A percentile compares a stretch with the other conserved stretches of the same genome.
Conservation (phyloP, 2,113 vertebrate species). For the Cyrtonyx montezumae region DNA sequence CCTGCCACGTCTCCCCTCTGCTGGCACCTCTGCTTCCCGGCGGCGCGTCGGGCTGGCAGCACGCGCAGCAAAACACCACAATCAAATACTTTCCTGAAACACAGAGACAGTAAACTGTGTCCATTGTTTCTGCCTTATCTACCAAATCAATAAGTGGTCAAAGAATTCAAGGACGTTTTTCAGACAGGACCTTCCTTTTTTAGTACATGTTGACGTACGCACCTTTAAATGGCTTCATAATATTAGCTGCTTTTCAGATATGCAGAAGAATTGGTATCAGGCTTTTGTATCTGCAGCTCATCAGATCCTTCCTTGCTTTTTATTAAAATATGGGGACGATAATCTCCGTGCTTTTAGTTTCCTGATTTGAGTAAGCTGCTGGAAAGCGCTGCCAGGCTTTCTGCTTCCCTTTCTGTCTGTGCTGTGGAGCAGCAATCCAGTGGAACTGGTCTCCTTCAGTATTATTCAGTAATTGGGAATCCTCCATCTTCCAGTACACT, state of each 20-base stretch:
- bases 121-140: conserved; percentile 67
- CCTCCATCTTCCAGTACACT: background rate
- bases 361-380: background rate
- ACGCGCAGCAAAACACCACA: background rate
- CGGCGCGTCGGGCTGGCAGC: background rate
- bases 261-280: conserved; percentile 6
- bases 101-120: background rate
- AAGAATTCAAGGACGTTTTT: conserved; percentile 66
- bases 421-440: background rate
- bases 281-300: background rate
- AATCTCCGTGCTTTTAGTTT: conserved; percentile 26
- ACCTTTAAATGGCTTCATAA: conserved; percentile 30
- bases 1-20: background rate
- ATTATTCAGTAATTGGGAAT: background rate
- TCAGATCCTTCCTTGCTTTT: conserved; percentile 35
- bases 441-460: background rate
- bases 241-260: background rate
- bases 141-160: conserved; percentile 16
- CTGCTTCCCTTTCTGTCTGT: conserved; percentile 20
- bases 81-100: conserved; percentile 17
- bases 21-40: background rate
- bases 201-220: conserved; percentile 21
- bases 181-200: conserved; percentile 62
- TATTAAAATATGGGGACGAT: conserved; percentile 34
- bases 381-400: conserved; percentile 16